Conservation (phyloP, 2,113 vertebrate genomes). For the Grantiella picta region DNA sequence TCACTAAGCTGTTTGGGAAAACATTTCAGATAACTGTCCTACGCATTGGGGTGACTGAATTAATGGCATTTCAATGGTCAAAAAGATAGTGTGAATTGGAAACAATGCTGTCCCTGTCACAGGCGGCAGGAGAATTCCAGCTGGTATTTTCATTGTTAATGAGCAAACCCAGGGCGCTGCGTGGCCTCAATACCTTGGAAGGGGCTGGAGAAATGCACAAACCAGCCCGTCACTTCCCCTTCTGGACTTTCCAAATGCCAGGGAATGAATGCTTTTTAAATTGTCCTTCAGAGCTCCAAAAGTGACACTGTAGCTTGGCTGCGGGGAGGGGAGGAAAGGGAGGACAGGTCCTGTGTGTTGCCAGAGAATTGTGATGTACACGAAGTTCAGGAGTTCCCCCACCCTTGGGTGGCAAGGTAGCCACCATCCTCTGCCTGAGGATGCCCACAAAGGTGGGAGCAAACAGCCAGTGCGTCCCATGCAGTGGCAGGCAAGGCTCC, state of each 20-base stretch:
- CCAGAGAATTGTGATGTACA: background rate
- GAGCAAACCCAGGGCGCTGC: slow-evolving; percentile 36
- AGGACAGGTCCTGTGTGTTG: background rate
- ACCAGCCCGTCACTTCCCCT: background rate
- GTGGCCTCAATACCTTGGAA: slow-evolving; percentile 25
- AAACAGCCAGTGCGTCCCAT: rapidly evolving
- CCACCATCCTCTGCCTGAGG: background rate
- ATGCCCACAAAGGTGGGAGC: background rate
- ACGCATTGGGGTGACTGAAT: slow-evolving; percentile 84
- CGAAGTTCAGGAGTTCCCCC: background rate
- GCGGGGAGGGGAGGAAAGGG: background rate
- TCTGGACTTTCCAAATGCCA: slow-evolving; percentile 1
- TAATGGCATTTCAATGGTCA: slow-evolving; percentile 84
- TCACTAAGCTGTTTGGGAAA: slow-evolving; percentile 80
- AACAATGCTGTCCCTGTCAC: slow-evolving; percentile 82
- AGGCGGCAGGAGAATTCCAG: slow-evolving; percentile 67
- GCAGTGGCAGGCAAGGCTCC: background rate
- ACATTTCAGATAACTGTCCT: slow-evolving; percentile 87
- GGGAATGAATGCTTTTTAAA: background rate
- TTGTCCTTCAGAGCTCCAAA: background rate
- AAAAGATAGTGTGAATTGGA: slow-evolving; percentile 77
- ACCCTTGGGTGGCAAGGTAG: rapidly evolving
- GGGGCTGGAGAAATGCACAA: background rate
- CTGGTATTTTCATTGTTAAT: slow-evolving; percentile 70
- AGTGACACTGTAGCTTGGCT: background rate